Evolutionary conservation across 2,797 vertebrate species (phyloP), one percentile per base, ranked within the genome.

Genomic region (Coregonus ussuriensis): DNA sequence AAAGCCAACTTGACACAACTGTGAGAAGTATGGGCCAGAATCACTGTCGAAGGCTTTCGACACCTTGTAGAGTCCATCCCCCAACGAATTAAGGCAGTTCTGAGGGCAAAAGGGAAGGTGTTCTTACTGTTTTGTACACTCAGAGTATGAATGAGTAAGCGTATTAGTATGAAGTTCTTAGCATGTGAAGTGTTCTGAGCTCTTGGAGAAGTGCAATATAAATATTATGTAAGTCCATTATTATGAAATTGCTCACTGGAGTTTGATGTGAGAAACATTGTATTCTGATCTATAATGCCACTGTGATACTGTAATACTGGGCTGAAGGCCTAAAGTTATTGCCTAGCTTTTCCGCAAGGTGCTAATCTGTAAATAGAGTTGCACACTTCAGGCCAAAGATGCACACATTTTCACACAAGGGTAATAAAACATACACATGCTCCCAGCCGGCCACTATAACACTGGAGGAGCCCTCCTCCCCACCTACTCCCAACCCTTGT

Each of bases 391-490:
- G 9, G 25, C 63, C 37, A 35, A 13, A 31, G 4, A 11, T 78
- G 33, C 31, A 74, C 70, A 77, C 74, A 47, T 77, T 59, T 47
- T 82, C 31, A 25, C 77, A 79, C 85, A 79, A 56, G 67, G 77
- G 75, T 5, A 72, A 80, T 70, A 73, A 56, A 71, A 16, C 18
- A 59, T 35, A 54, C 54, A 16, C 54, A 59, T 16, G 18, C 54
- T 84, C 84, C 82, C 84, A 77, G 83, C 80, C 83, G 81, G 85
- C 80, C 86, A 86, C 88, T 90, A 79, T 85, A 89, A 89, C 78
- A 77, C 74, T 6, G 7, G 6, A 80, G 76, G 79, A 82, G 69
- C 77, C 77, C 41, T 82, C 62, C 37, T 9, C n/a, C 80, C 69
- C 63, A 33, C 13, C 29, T 31, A 4, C 6, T 67, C 37, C 1